A percentile compares a stretch with the other conserved stretches of the same genome.
Evolutionary conservation across 2,113 vertebrate genomes (phyloP).

Genomic region (Vulpes vulpes): DNA sequence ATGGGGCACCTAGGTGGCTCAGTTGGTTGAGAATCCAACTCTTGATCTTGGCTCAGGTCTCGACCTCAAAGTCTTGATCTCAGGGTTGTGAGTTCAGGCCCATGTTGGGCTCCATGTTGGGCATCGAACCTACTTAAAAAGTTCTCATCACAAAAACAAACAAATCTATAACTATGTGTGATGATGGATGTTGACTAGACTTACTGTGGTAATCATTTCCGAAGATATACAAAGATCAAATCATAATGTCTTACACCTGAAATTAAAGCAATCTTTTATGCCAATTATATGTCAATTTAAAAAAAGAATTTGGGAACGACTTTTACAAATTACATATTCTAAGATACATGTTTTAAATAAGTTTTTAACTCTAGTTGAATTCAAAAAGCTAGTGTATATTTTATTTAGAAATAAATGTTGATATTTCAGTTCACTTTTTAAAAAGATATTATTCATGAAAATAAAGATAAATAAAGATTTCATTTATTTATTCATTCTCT

Average conservation of each 20-base stretch:
- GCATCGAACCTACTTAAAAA: not conserved
- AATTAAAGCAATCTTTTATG: not conserved
- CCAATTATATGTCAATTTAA: not conserved
- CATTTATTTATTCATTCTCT: no score
- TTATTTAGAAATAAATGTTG: slow-evolving; percentile 47
- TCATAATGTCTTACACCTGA: not conserved
- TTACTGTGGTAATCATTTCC: not conserved
- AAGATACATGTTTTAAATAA: not conserved
- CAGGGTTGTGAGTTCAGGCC: not conserved
- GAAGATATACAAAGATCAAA: not conserved
- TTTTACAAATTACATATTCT: not conserved
- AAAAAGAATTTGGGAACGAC: not conserved
- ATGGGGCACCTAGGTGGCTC: not conserved
- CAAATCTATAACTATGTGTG: not conserved
- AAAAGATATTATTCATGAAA: no score
- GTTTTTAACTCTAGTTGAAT: not conserved
- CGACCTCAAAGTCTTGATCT: not conserved
- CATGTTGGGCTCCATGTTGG: not conserved
- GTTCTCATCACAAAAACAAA: not conserved
- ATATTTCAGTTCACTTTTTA: not conserved
- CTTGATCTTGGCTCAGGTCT: not conserved
- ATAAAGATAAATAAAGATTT: no score
- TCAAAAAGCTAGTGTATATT: not conserved
- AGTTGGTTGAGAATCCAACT: not conserved
- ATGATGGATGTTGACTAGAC: not conserved